Percentiles rank a stretch among this genome's conserved stretches.
These are phyloP conservation scores for Crocodylus rhombifer DNA, from an alignment of 2,797 vertebrate species.

Conservation along the genomic window DNA sequence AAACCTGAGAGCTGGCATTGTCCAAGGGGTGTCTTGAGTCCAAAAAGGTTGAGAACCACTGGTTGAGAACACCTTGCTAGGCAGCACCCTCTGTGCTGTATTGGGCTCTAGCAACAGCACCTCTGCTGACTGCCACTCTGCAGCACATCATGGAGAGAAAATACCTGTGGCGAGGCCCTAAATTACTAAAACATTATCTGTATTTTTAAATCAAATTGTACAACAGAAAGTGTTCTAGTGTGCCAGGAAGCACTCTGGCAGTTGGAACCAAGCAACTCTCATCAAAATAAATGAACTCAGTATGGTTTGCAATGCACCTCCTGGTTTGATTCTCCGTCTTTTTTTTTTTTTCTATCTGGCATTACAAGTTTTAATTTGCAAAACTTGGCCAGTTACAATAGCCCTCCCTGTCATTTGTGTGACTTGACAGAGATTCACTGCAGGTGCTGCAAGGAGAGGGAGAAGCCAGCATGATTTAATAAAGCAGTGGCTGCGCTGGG, in stretches of 20 bases:
- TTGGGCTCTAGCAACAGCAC: neutral
- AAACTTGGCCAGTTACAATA: slow-evolving; percentile 70
- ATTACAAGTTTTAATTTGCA: slow-evolving; percentile 69
- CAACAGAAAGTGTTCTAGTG: too few relatives aligned
- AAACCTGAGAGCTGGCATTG: too few relatives aligned
- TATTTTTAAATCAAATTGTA: too few relatives aligned
- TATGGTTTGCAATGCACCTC: slow-evolving; percentile 67
- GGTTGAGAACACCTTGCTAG: neutral
- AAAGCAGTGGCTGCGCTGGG: neutral
- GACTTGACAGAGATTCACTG: slow-evolving; percentile 65
- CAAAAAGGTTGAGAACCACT: too few relatives aligned
- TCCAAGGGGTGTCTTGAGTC: too few relatives aligned
- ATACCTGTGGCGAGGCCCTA: neutral
- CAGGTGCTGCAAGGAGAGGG: slow-evolving; percentile 30
- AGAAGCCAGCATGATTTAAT: slow-evolving; percentile 3
- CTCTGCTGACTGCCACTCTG: neutral
- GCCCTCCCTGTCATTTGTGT: slow-evolving; percentile 55
- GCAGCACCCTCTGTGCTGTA: neutral
- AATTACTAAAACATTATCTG: too few relatives aligned
- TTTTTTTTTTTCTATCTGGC: neutral
- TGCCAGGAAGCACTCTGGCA: too few relatives aligned
- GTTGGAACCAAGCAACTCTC: neutral
- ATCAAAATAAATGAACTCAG: slow-evolving; percentile 65
- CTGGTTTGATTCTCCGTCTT: slow-evolving; percentile 63
- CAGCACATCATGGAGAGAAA: neutral